Base-by-base conservation (phyloP, 2,797 vertebrate species). In the Trachops cirrhosus region DNA sequence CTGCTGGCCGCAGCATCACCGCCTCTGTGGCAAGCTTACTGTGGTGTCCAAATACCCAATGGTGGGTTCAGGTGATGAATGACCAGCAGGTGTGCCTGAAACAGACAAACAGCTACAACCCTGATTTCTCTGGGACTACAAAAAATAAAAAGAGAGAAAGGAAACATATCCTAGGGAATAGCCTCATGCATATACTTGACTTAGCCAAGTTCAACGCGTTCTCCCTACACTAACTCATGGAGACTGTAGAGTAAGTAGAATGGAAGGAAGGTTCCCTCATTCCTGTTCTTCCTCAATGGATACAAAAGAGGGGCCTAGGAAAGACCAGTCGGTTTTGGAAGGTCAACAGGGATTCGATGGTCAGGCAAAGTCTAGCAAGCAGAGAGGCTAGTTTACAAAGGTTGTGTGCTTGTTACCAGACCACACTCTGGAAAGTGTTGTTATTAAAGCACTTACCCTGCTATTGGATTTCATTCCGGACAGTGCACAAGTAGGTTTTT, bases 391-490 rank as follows among this genome's bases (percentile, higher is more conserved):
- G 7, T 11, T 89, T 86, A 86, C 71, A 91, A 54, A 94, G 70
- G 67, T 15, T 6, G 44, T 1, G 2, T 5, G 59, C 91, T 68
- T 57, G 75, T 77, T 32, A 0, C 74, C 41, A 78, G 75, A 87
- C 54, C 34, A 3, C 67, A 70, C n/a, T 92, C 16, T 68, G 26
- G 15, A 89, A 94, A 97, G 78, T 78, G 70, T 94, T 86, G 83
- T 67, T 92, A 84, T 92, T 71, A 95, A 97, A 95, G 80, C 67
- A 84, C 96, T 96, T 92, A 94, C 59, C 57, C 83, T 54, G 50
- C 74, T 89, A 95, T 96, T 94, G 93, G 48, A 94, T 97, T 95
- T 95, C 95, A 97, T 95, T 93, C 86, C 71, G 87, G 85, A 34
- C 95, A 94, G 52, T 54, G 62, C 89, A 83, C 75, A 59, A 80